Conservation (phyloP, 2,113 vertebrate genomes). For the Podiceps cristatus region DNA sequence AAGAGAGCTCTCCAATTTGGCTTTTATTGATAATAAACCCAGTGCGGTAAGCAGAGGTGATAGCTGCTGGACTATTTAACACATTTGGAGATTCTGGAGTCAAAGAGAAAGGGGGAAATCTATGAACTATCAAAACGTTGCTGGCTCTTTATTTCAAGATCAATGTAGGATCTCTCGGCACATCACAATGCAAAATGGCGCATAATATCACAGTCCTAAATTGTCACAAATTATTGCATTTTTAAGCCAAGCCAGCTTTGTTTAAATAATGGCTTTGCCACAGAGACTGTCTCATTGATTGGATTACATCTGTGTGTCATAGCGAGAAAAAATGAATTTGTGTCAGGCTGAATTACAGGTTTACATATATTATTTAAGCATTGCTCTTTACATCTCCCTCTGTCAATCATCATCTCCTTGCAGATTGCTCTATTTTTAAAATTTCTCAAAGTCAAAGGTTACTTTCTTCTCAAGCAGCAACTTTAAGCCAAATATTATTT, state of each 20-base stretch:
- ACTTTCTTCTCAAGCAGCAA: constrained; percentile 16
- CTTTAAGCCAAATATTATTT: constrained; percentile 42
- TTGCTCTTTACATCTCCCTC: constrained; percentile 54
- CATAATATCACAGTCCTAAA: constrained; percentile 52
- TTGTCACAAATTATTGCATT: constrained; percentile 58
- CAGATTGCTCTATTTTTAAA: constrained; percentile 28
- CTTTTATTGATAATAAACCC: constrained; percentile 7
- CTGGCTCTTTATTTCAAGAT: constrained; percentile 52
- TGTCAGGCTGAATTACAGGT: constrained; percentile 63
- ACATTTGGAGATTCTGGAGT: not conserved
- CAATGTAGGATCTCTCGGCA: constrained; percentile 37
- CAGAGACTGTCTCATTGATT: constrained; percentile 53
- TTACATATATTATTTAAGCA: constrained; percentile 65
- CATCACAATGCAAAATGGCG: constrained; percentile 54
- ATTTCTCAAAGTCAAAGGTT: constrained; percentile 15
- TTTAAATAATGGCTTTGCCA: constrained; percentile 58
- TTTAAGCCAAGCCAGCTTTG: constrained; percentile 55
- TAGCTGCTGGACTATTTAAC: not conserved
- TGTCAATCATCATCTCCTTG: constrained; percentile 39
- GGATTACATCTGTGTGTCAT: constrained; percentile 42
- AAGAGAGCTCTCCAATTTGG: not conserved
- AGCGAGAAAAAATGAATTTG: constrained; percentile 57
- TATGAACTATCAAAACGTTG: constrained; percentile 34
- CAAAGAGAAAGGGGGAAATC: not conserved
- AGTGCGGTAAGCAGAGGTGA: not conserved